A percentile compares a stretch with the other conserved stretches of the same genome.
Evolutionary conservation across 2,797 vertebrate genomes (phyloP).

Genomic region (Hypotaenidia okinawae): DNA sequence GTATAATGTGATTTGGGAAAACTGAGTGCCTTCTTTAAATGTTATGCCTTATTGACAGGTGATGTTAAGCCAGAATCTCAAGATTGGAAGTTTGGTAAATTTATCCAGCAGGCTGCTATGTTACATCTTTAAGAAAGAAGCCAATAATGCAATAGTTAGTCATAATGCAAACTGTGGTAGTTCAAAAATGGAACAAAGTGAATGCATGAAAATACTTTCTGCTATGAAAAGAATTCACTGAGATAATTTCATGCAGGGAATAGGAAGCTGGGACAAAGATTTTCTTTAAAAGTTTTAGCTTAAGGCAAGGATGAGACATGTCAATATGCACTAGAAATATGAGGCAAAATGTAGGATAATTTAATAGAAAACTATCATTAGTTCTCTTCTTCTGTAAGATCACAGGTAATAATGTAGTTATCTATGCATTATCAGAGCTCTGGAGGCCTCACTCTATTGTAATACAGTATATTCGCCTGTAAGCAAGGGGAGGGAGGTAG

Average conservation of each 20-base stretch:
- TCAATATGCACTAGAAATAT: background rate
- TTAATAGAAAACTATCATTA: background rate
- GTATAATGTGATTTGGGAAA: background rate
- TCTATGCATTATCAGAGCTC: background rate
- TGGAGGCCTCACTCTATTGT: background rate
- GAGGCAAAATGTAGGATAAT: background rate
- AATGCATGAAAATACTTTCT: background rate
- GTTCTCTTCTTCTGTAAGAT: background rate
- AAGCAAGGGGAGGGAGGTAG: background rate
- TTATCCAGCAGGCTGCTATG: background rate
- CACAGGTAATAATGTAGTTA: background rate
- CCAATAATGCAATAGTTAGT: background rate
- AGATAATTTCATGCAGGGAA: background rate
- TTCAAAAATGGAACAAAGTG: background rate
- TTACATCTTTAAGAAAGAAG: background rate
- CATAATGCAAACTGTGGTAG: rapidly evolving
- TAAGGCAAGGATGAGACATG: background rate
- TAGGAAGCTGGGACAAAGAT: background rate
- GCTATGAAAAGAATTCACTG: background rate
- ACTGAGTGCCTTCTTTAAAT: background rate
- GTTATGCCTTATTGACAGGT: background rate
- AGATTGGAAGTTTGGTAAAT: background rate
- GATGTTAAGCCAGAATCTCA: background rate
- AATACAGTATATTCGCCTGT: background rate
- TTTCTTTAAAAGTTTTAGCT: background rate